Conservation (phyloP, 2,797 vertebrate genomes). For the Cryptoprocta ferox region DNA sequence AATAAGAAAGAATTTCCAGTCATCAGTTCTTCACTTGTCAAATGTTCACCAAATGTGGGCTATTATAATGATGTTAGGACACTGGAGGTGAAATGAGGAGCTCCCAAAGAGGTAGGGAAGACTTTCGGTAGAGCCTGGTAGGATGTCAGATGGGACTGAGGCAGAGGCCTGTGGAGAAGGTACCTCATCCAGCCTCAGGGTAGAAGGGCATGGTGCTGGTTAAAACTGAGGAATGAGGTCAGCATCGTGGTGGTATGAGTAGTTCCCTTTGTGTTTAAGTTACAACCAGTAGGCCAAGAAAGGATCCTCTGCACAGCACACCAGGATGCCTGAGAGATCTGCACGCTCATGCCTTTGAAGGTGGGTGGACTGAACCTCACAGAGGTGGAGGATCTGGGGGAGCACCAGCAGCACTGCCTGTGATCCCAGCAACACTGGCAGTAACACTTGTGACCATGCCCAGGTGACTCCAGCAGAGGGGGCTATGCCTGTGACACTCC, state of each 20-base stretch:
- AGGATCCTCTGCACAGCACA: not conserved
- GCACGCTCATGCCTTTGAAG: not conserved
- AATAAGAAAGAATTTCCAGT: constrained; percentile 11
- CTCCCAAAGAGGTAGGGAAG: not conserved
- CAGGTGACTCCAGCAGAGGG: not conserved
- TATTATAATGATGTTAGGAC: not conserved
- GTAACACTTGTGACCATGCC: not conserved
- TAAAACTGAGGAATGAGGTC: not conserved
- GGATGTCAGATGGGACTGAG: not conserved
- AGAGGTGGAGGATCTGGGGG: not conserved
- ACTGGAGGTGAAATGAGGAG: not conserved
- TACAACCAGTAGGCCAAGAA: not conserved
- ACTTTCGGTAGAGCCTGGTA: not conserved
- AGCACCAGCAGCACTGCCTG: not conserved
- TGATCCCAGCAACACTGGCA: not conserved
- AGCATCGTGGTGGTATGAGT: not conserved
- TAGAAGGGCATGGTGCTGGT: not conserved
- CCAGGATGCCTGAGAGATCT: not conserved
- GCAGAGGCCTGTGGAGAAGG: not conserved
- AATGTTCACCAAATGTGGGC: not conserved
- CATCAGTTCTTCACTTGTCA: not conserved
- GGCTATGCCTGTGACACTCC: not conserved
- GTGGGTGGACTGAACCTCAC: not conserved
- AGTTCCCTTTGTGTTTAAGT: not conserved
- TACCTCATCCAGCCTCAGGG: not conserved